A percentile compares a stretch with the other conserved stretches of the same genome.
Conservation (phyloP, 2,797 vertebrate genomes). For the Notolepis coatsorum region DNA sequence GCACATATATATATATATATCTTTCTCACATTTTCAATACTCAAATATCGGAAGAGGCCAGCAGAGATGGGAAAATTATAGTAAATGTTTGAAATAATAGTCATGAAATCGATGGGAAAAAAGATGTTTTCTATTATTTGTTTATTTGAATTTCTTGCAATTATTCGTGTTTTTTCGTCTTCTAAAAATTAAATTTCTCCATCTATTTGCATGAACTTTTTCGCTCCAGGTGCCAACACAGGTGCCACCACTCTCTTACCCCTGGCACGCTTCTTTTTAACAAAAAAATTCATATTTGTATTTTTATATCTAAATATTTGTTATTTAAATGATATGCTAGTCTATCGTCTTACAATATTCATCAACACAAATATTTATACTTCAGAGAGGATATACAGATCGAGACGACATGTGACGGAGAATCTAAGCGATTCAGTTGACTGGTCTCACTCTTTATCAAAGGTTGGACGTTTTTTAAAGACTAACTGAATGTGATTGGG, state of each 20-base stretch:
- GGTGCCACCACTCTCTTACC: constrained; percentile 87
- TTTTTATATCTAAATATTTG: constrained; percentile 99
- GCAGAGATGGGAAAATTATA: constrained; percentile 64
- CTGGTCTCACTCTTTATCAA: constrained; percentile 80
- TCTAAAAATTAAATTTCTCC: constrained; percentile 85
- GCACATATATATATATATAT: constrained; percentile 75
- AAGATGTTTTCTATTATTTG: constrained; percentile 53
- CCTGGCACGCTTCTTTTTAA: constrained; percentile 95
- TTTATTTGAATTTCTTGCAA: constrained; percentile 57
- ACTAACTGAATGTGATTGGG: constrained; percentile 88
- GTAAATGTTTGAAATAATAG: constrained; percentile 62
- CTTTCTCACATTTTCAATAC: constrained; percentile 52
- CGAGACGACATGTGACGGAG: constrained; percentile 65
- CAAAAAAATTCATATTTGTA: constrained; percentile 95
- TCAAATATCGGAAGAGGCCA: constrained; percentile 71
- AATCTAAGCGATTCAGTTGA: constrained; percentile 63
- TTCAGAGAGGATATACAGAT: constrained; percentile 80
- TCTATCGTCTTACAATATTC: constrained; percentile 89
- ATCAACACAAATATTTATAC: constrained; percentile 87
- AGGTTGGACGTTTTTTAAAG: constrained; percentile 80
- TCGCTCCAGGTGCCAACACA: constrained; percentile 86
- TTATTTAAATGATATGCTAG: constrained; percentile 94
- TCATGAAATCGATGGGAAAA: constrained; percentile 66
- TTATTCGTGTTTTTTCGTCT: constrained; percentile 73
- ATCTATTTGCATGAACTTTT: constrained; percentile 97